Evolutionary conservation across 2,113 vertebrate species (phyloP).

Genomic region (Phrynosoma platyrhinos): DNA sequence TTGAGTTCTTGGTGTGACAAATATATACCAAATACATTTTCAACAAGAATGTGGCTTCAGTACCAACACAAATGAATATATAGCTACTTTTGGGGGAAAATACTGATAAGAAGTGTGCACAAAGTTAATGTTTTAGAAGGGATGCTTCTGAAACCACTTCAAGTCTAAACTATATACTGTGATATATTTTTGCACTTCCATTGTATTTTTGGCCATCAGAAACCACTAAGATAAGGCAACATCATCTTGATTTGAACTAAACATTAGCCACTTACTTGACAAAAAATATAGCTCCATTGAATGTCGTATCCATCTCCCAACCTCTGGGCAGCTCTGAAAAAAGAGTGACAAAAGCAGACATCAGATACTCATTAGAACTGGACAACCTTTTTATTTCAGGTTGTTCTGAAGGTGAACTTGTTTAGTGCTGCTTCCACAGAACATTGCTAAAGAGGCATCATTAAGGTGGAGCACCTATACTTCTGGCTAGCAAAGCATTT

Average conservation of each 20-base stretch:
- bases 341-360: not conserved
- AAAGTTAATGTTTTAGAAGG: not conserved
- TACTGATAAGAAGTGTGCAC: not conserved
- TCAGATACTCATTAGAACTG: slow-evolving; percentile 6
- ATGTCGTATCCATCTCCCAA: slow-evolving; percentile 79
- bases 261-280: slow-evolving; percentile 79
- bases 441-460: not conserved
- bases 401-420: not conserved
- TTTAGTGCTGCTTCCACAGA: not conserved
- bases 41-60: not conserved
- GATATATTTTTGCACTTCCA: not conserved
- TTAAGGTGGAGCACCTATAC: not conserved
- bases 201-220: not conserved
- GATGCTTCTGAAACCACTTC: not conserved
- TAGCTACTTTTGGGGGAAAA: not conserved
- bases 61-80: not conserved
- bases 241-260: not conserved
- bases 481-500: not conserved
- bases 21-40: not conserved
- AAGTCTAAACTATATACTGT: not conserved
- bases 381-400: not conserved
- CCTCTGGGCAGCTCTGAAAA: slow-evolving; percentile 78
- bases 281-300: slow-evolving; percentile 77
- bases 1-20: not conserved
- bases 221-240: not conserved